Conservation (phyloP, 2,797 vertebrate genomes). For the Zenarchopterus dispar region DNA sequence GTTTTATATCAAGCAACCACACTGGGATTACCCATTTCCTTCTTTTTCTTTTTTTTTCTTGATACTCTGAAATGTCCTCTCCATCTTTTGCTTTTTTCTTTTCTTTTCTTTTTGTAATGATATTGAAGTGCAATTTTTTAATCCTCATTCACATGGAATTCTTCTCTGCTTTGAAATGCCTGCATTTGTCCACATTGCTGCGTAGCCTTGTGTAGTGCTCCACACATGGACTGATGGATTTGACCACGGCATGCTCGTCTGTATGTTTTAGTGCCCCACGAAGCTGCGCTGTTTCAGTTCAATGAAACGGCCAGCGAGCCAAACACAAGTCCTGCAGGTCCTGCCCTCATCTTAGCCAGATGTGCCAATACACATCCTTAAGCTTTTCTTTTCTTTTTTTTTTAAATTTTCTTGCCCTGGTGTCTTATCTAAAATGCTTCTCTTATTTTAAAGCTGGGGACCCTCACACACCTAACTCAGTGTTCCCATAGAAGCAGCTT, state of each 20-base stretch:
- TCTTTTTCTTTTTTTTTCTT: conserved; percentile 40
- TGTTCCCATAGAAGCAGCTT: conserved; percentile 60
- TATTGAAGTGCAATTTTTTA: conserved; percentile 71
- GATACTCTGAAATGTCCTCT: conserved; percentile 15
- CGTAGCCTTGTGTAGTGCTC: conserved; percentile 54
- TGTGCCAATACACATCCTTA: conserved; percentile 75
- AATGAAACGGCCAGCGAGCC: conserved; percentile 52
- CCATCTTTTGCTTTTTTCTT: conserved; percentile 19
- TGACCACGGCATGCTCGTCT: conserved; percentile 49
- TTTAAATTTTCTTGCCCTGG: conserved; percentile 29
- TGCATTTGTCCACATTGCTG: conserved; percentile 50
- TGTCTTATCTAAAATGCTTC: conserved; percentile 73
- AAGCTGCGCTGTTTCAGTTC: conserved; percentile 55
- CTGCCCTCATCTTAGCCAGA: conserved; percentile 63
- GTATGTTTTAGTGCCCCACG: conserved; percentile 61
- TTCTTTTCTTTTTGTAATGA: conserved; percentile 13
- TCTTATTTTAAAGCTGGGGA: conserved; percentile 46
- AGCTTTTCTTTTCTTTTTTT: conserved; percentile 13
- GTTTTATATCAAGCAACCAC: background rate
- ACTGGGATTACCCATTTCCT: conserved; percentile 29
- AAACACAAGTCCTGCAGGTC: conserved; percentile 55
- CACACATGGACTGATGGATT: conserved; percentile 40
- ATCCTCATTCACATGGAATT: conserved; percentile 56
- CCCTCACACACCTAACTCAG: conserved; percentile 38
- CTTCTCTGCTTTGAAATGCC: conserved; percentile 64